Evolutionary conservation across 1,140 invertebrate species (phyloP).

Genomic region (Chrysoperla carnea): DNA sequence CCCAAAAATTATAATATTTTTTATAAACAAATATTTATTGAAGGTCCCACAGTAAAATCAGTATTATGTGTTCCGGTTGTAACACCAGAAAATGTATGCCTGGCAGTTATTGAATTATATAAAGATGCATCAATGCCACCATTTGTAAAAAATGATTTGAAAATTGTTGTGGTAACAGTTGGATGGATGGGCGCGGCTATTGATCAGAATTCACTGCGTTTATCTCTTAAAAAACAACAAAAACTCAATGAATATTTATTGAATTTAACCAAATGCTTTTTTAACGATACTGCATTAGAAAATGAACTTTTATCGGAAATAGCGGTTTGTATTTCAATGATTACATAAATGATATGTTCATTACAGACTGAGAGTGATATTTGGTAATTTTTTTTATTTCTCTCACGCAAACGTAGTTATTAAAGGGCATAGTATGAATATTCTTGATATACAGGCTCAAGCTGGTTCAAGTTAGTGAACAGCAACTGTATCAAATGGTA

Average conservation of each 20-base stretch:
- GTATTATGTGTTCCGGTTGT: slow-evolving; percentile 32
- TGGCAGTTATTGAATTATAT: slow-evolving; percentile 31
- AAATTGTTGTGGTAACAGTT: slow-evolving; percentile 22
- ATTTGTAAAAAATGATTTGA: slow-evolving; percentile 16
- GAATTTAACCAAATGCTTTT: slow-evolving; percentile 28
- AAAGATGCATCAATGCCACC: slow-evolving; percentile 17
- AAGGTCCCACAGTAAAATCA: slow-evolving; percentile 22
- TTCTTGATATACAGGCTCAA: no score
- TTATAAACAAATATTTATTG: no score
- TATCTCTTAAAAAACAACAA: slow-evolving; percentile 26
- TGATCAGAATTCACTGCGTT: slow-evolving; percentile 27
- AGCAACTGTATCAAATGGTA: no score
- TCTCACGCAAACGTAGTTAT: no score
- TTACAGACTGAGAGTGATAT: no score
- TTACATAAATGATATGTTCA: no score
- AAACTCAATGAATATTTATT: slow-evolving; percentile 28
- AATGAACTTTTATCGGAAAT: slow-evolving; percentile 34
- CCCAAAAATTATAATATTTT: no score
- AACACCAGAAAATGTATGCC: slow-evolving; percentile 29
- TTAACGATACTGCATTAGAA: slow-evolving; percentile 27
- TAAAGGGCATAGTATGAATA: no score
- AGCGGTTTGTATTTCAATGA: slow-evolving; percentile 18
- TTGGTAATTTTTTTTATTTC: no score
- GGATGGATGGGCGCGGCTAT: slow-evolving; percentile 35
- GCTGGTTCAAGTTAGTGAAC: no score